Conservation (phyloP, 2,888 invertebrate species). For the Tridacna gigas region DNA sequence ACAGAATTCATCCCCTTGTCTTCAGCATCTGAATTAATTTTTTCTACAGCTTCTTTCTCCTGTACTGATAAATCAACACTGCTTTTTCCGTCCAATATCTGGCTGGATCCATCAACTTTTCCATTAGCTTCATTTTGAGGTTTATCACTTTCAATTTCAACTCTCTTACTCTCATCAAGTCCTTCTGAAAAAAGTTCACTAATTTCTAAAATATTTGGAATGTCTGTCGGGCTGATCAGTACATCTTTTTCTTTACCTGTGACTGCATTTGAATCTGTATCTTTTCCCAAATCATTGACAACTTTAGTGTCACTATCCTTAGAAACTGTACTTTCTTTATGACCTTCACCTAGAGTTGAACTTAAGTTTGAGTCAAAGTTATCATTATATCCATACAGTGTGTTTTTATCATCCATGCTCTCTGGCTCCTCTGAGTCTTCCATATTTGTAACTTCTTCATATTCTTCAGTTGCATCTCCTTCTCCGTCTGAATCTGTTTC, state of each 20-base stretch:
- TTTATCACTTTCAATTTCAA: neutral
- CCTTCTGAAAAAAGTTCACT: slow-evolving; percentile 9
- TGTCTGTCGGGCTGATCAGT: slow-evolving; percentile 33
- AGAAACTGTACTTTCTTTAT: no score
- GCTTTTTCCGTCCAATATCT: no score
- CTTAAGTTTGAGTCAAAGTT: neutral
- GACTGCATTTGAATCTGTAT: neutral
- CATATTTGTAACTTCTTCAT: slow-evolving; percentile 45
- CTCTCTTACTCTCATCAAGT: neutral
- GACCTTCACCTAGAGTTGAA: neutral
- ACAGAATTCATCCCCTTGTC: no score
- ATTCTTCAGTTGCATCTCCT: slow-evolving; percentile 41
- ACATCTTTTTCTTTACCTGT: neutral
- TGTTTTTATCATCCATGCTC: neutral
- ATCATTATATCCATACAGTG: neutral
- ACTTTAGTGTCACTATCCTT: neutral
- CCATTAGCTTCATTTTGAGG: neutral
- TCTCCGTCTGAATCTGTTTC: slow-evolving; percentile 59
- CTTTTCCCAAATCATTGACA: neutral
- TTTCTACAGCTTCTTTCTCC: no score
- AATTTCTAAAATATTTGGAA: slow-evolving; percentile 36
- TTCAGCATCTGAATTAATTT: no score
- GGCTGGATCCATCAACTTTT: neutral
- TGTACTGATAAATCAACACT: no score
- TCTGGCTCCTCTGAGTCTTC: slow-evolving; percentile 1